phyloP scores from a whole-genome alignment of 2,113 vertebrate genomes.

The Gambusia holbrooki region DNA sequence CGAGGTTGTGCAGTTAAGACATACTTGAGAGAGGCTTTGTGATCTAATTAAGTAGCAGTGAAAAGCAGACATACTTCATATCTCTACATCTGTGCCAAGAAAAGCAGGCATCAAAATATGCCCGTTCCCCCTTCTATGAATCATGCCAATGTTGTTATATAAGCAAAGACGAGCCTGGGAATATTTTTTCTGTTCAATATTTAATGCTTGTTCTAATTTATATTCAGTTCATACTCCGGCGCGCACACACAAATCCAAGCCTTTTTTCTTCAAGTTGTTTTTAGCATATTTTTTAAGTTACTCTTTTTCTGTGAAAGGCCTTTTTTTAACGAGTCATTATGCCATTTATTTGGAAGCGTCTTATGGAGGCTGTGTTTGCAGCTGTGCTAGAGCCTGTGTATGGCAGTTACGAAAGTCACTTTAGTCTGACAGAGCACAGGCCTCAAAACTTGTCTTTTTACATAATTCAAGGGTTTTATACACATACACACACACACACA shows the following conservation, averaged over 20 bases:
- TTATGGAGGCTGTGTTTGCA: constrained; percentile 39
- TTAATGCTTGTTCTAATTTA: constrained; percentile 75
- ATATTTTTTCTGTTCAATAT: constrained; percentile 79
- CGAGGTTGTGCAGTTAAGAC: constrained; percentile 49
- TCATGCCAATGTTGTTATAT: constrained; percentile 71
- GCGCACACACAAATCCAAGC: constrained; percentile 38
- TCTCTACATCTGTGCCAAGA: constrained; percentile 63
- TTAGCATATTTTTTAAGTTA: constrained; percentile 51
- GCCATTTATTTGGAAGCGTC: constrained; percentile 58
- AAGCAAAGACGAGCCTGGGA: constrained; percentile 69
- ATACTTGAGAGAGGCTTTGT: constrained; percentile 62
- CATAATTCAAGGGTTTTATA: constrained; percentile 35
- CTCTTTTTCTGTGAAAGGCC: constrained; percentile 54
- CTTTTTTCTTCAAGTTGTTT: constrained; percentile 59
- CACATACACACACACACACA: not conserved
- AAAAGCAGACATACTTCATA: constrained; percentile 62
- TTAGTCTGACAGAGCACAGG: constrained; percentile 28
- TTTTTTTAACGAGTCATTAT: constrained; percentile 72
- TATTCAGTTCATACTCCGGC: constrained; percentile 65
- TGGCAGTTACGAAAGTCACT: constrained; percentile 38
- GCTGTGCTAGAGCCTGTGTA: constrained; percentile 33
- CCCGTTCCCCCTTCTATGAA: constrained; percentile 54
- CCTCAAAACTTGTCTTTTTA: constrained; percentile 47
- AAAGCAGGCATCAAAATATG: constrained; percentile 51
- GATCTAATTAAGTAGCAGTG: constrained; percentile 74